Base-by-base conservation (phyloP, 2,888 invertebrate species). In the Aporophyla lueneburgensis region DNA sequence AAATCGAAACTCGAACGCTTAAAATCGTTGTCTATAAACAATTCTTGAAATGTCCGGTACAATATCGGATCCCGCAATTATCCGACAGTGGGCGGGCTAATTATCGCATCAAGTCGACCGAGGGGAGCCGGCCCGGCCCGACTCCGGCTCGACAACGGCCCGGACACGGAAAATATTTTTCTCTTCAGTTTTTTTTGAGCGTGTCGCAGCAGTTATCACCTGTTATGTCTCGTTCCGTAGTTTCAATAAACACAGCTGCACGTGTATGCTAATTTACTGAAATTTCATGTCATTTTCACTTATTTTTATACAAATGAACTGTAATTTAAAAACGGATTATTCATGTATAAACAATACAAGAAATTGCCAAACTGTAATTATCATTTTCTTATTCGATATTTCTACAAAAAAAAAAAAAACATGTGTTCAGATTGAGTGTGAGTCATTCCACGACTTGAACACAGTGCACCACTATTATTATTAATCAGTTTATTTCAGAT, bases 1-100 rank as follows among this genome's bases (percentile, higher is more conserved):
- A 70, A 87, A 54, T 85, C 63, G 62, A 76, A 85, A 85, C 43
- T 77, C 58, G 59, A 75, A 79, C 62, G 66, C 58, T 86, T 85
- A 84, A 89, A 83, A 80, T 81, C 80, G 82, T 80, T 86, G 83
- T 83, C 84, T 85, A 84, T 87, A 74, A 80, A 75, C 81, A 84
- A 84, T 86, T 86, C 87, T 87, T 79, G 79, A 84, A 86, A 85
- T 77, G 77, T 84, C 85, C 86, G 71, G 78, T 86, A 89, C 89
- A 90, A 89, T 91, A 93, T 91, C 92, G 88, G 88, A 88, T 89
- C 87, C 89, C 89, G 85, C 91, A 91, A 93, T 92, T 91, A 90
- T 84, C 89, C 88, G 89, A 83, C 87, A 84, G 88, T 87, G 88
- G 92, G 90, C 88, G 90, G 88, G 88, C 89, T 93, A 93, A 93